Conservation (phyloP, 2,888 invertebrate species). For the Periphyllus acericola region DNA sequence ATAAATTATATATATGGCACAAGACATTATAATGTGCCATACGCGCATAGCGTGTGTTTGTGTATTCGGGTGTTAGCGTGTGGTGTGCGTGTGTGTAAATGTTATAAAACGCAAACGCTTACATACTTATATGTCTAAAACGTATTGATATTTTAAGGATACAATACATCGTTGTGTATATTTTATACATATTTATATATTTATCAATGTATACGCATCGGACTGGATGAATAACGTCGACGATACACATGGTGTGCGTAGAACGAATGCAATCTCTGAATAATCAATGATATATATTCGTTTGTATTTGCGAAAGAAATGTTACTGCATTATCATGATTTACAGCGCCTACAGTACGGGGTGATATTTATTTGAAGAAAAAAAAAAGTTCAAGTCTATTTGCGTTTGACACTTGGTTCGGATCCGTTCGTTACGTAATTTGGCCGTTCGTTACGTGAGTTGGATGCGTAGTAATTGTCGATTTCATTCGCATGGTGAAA, state of each 20-base stretch:
- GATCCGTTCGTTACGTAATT: not conserved
- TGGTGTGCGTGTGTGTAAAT: not conserved
- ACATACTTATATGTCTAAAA: not conserved
- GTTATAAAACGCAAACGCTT: not conserved
- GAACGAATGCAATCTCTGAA: not conserved
- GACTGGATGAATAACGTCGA: not conserved
- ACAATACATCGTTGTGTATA: not conserved
- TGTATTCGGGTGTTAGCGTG: too few species aligned
- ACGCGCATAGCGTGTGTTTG: not conserved
- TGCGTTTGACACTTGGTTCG: not conserved
- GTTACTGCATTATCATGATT: not conserved
- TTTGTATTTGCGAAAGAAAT: not conserved
- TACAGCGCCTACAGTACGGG: not conserved
- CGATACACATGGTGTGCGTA: not conserved
- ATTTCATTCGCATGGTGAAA: not conserved
- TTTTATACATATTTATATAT: not conserved
- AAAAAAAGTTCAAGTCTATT: not conserved
- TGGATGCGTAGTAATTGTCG: not conserved
- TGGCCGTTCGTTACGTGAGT: not conserved
- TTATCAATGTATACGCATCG: not conserved
- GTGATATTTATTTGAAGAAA: not conserved
- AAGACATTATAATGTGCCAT: too few species aligned
- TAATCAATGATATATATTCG: slow-evolving; percentile 7
- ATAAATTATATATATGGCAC: not conserved
- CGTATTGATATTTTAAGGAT: not conserved